Percentiles rank a stretch among this genome's conserved stretches.
Conservation (phyloP, 2,113 vertebrate genomes). For the Rhea pennata region DNA sequence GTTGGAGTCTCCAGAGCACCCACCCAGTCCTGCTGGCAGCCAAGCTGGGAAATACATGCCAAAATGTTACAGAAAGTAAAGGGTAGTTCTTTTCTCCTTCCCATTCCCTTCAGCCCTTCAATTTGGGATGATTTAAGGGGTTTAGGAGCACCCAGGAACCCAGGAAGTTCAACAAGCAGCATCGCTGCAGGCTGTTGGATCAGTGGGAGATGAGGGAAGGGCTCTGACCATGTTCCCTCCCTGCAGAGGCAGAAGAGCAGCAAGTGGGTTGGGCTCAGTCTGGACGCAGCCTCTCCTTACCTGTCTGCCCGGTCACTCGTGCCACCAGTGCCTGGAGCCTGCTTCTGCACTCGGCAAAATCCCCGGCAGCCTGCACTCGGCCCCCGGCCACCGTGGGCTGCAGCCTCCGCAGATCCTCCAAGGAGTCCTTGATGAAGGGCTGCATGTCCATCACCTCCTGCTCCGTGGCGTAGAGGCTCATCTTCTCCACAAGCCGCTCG, state of each 20-base stretch:
- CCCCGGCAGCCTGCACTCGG: fast-evolving
- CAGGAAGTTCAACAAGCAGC: neutral
- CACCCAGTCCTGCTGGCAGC: fast-evolving
- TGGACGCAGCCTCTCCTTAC: slow-evolving; percentile 4
- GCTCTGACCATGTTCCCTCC: neutral
- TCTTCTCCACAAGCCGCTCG: slow-evolving; percentile 58
- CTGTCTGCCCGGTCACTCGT: neutral
- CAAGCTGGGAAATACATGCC: fast-evolving
- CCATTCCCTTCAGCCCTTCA: neutral
- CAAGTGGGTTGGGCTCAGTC: no score
- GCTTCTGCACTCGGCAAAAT: slow-evolving; percentile 13
- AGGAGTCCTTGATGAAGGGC: slow-evolving; percentile 45
- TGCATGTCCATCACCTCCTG: slow-evolving; percentile 78
- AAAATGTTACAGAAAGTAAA: fast-evolving
- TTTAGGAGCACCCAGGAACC: neutral
- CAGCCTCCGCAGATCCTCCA: slow-evolving; percentile 49
- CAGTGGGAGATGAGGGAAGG: neutral
- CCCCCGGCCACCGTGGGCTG: neutral
- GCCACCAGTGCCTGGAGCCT: slow-evolving; percentile 44
- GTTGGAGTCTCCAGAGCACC: fast-evolving
- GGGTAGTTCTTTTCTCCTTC: neutral
- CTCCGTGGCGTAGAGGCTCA: slow-evolving; percentile 57
- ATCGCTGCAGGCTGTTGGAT: no score
- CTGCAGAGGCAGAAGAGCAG: no score
- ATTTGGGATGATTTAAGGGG: neutral